Evolutionary conservation across 2,113 vertebrate species (phyloP).

Genomic region (Brachypteracias leptosomus): DNA sequence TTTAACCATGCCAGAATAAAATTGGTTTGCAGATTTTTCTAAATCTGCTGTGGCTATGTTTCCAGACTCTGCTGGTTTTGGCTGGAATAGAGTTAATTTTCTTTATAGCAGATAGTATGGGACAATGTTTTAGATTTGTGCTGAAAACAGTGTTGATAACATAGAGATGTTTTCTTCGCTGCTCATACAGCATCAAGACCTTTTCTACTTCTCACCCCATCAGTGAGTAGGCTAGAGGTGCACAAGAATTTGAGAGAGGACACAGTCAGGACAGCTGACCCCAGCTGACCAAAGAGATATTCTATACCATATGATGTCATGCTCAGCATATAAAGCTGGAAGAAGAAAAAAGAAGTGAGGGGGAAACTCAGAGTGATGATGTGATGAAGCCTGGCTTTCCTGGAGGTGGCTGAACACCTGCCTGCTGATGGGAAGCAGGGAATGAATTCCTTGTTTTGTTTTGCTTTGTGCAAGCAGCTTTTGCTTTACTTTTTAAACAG

Average conservation of each 20-base stretch:
- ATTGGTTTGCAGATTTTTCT: neutral
- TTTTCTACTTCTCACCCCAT: neutral
- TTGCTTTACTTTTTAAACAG: neutral
- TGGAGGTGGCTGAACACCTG: neutral
- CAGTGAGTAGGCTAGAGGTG: neutral
- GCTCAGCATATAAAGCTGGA: neutral
- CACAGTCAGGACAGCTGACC: too few relatives aligned
- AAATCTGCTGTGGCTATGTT: neutral
- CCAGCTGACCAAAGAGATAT: too few relatives aligned
- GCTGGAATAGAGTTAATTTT: neutral
- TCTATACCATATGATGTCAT: neutral
- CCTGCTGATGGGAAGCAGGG: accelerated
- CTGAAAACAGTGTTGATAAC: too few relatives aligned
- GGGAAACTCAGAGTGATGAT: accelerated
- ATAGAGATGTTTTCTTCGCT: neutral
- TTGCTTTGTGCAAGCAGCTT: accelerated
- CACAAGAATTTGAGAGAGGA: neutral
- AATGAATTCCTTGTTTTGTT: neutral
- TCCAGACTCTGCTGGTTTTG: neutral
- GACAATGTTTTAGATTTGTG: neutral
- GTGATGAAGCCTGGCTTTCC: neutral
- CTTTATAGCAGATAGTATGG: neutral
- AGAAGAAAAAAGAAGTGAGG: too few relatives aligned
- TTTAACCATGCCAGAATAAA: neutral
- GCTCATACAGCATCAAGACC: neutral